Base-by-base conservation (phyloP, 2,888 invertebrate species). In the Diarsia dahlii region DNA sequence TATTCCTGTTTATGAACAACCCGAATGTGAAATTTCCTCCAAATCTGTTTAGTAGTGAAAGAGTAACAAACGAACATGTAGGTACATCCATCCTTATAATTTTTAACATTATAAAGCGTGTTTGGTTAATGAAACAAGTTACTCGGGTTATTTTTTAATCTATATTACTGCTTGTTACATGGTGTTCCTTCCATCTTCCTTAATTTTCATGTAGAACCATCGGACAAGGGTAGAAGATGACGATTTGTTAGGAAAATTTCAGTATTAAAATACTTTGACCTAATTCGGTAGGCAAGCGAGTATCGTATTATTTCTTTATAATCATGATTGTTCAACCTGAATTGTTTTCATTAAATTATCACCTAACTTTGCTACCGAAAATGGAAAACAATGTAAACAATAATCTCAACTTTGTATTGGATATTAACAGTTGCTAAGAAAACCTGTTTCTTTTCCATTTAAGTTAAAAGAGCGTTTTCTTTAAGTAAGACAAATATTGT, bases 311-410 rank as follows among this genome's bases (percentile, higher is more conserved):
- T 76, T 74, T 58, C 18, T 9, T 20, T 45, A 28, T 45, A 71
- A 79, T 71, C 23, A 6, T 5, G n/a, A 71, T 58, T 71, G 28
- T 60, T 80, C 15, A 23, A 60, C 72, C 28, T 52, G 15, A 58
- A 15, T 23, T 76, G 58, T 72, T 80, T 76, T 52, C 15, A 46
- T 79, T 60, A 79, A 28, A 79, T 76, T 72, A 72, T 60, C 50
- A 20, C 15, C 28, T 46, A 46, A 46, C 18, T 71, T 60, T 60
- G 15, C 6, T 46, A 5, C 1, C 15, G 1, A 45, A 58, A 58
- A 18, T n/a, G 15, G 60, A 60, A 60, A 75, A 50, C 58, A 45
- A 52, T 34, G n/a, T 63, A 76, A 76, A 65, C 56, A 50, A 28
- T n/a, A 34, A 58, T 45, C 13, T 50, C 9, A 50, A 71, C 50